Percentiles rank a stretch among this genome's conserved stretches.
Conservation (phyloP, 2,113 vertebrate genomes). For the Tragelaphus scriptus region DNA sequence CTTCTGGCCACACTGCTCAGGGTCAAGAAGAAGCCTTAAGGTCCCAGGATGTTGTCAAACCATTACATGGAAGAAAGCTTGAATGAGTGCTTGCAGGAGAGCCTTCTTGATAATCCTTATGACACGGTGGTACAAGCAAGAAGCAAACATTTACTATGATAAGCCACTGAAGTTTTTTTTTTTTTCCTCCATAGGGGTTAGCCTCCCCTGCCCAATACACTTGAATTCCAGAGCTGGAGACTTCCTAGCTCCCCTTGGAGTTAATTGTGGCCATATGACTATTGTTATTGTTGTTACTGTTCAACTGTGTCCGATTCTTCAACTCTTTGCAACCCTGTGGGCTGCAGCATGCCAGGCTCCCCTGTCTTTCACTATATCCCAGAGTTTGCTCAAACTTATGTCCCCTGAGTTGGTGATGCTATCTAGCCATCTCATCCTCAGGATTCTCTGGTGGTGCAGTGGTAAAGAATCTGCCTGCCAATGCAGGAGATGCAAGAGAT, state of each 20-base stretch:
- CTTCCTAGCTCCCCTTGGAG: neutral
- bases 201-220: neutral
- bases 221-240: neutral
- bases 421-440: neutral
- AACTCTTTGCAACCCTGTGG: neutral
- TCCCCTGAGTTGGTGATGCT: neutral
- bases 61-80: neutral
- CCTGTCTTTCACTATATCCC: neutral
- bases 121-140: accelerated
- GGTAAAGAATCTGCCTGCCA: neutral
- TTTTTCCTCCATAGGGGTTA: neutral
- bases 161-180: neutral
- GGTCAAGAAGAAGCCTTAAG: neutral
- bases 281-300: neutral
- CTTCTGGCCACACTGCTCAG: neutral
- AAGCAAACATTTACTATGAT: neutral
- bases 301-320: neutral
- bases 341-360: neutral
- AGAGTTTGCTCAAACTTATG: neutral
- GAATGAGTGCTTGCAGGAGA: neutral
- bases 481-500: neutral
- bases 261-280: neutral
- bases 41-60: neutral
- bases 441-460: neutral
- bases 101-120: neutral